Conservation (phyloP, 2,797 vertebrate genomes). For the Lagocephalus sceleratus region DNA sequence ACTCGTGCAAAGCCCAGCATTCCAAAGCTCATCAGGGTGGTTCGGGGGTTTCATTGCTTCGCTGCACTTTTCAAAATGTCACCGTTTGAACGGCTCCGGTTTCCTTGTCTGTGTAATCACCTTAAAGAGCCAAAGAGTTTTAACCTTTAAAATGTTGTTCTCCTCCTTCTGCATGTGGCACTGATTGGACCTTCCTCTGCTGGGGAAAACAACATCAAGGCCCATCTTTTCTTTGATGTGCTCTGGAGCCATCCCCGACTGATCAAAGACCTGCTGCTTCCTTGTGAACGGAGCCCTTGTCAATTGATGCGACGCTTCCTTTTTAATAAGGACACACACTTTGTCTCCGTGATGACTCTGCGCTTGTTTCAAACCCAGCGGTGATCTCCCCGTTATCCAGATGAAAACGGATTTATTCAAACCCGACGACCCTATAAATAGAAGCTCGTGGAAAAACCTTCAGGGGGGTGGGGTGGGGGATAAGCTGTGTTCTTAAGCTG, state of each 20-base stretch:
- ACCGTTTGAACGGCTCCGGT: slow-evolving; percentile 26
- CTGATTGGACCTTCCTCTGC: slow-evolving; percentile 37
- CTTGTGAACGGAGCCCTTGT: slow-evolving; percentile 67
- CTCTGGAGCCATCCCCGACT: slow-evolving; percentile 58
- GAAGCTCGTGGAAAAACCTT: slow-evolving; percentile 75
- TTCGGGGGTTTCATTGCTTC: slow-evolving; percentile 40
- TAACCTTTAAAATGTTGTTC: slow-evolving; percentile 46
- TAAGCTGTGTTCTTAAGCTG: slow-evolving; percentile 76
- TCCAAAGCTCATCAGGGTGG: slow-evolving; percentile 49
- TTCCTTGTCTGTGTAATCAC: slow-evolving; percentile 47
- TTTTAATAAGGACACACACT: slow-evolving; percentile 64
- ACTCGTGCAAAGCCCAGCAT: slow-evolving; percentile 10
- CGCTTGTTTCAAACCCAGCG: slow-evolving; percentile 77
- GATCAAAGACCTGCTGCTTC: slow-evolving; percentile 72
- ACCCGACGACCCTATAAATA: slow-evolving; percentile 77
- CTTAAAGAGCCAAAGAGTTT: slow-evolving; percentile 43
- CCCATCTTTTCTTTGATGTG: slow-evolving; percentile 52
- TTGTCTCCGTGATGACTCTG: slow-evolving; percentile 56
- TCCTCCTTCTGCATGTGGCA: slow-evolving; percentile 9
- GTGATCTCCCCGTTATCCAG: slow-evolving; percentile 76
- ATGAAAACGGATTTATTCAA: slow-evolving; percentile 79
- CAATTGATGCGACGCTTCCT: slow-evolving; percentile 59
- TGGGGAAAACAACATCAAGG: slow-evolving; percentile 47
- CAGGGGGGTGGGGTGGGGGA: slow-evolving; percentile 17
- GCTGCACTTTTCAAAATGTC: slow-evolving; percentile 37